phyloP scores from a whole-genome alignment of 2,888 invertebrate genomes.

The Epinotia nisella region DNA sequence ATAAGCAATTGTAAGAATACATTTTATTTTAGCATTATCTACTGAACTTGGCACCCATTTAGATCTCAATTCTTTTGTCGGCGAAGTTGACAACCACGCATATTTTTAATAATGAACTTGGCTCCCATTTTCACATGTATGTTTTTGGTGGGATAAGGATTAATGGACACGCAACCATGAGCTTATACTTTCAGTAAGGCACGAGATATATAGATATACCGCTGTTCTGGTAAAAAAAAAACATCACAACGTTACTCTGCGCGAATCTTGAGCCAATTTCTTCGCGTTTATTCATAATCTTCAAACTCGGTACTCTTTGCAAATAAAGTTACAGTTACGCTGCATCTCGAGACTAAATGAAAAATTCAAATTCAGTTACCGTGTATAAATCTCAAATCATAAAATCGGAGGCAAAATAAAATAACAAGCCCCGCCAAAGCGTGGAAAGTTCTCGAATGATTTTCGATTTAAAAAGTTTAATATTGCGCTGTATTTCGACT shows the following conservation, averaged over 20 bases:
- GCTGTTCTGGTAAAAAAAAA: not conserved
- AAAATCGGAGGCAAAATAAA: slow-evolving; percentile 40
- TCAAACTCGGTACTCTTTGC: slow-evolving; percentile 14
- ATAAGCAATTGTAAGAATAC: too few relatives aligned
- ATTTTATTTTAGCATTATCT: too few relatives aligned
- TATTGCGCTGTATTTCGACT: slow-evolving; percentile 36
- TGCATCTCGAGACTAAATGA: slow-evolving; percentile 36
- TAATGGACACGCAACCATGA: too few relatives aligned
- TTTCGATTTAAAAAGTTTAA: slow-evolving; percentile 45
- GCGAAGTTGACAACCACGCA: too few relatives aligned
- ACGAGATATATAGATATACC: too few relatives aligned
- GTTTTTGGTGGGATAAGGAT: too few relatives aligned
- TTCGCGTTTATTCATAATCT: slow-evolving; percentile 11
- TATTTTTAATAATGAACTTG: too few relatives aligned
- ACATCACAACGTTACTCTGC: not conserved
- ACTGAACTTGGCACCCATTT: too few relatives aligned
- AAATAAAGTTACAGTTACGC: slow-evolving; percentile 22
- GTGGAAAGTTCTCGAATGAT: slow-evolving; percentile 41
- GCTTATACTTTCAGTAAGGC: too few relatives aligned
- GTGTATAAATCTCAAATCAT: slow-evolving; percentile 40
- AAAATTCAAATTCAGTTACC: slow-evolving; percentile 43
- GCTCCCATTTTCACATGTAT: too few relatives aligned
- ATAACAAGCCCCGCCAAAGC: slow-evolving; percentile 35
- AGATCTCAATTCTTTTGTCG: too few relatives aligned
- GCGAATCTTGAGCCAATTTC: not conserved